Conservation (phyloP, 2,113 vertebrate genomes). For the Chaetorhynchus papuensis region DNA sequence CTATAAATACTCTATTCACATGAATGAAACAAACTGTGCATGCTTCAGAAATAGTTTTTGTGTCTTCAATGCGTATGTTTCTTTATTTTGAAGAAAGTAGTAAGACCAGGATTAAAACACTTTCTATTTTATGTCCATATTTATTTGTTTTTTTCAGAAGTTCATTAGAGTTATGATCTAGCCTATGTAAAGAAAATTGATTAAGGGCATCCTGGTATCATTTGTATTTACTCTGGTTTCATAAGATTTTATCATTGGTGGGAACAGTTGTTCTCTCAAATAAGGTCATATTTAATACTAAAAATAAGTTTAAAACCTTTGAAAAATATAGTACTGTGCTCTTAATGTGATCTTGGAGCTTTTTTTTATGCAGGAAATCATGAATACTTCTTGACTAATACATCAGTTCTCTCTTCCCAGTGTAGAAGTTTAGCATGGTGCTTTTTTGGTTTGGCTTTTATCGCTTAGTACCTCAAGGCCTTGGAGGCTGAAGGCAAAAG, state of each 20-base stretch:
- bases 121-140: neutral
- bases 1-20: constrained; percentile 62
- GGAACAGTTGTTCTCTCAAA: neutral
- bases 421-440: neutral
- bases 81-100: constrained; percentile 59
- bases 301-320: neutral
- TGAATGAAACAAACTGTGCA: constrained; percentile 60
- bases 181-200: neutral
- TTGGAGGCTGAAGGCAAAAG: neutral
- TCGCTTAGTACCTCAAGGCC: neutral
- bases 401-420: neutral
- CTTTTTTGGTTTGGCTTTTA: neutral
- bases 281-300: neutral
- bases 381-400: neutral
- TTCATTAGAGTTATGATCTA: neutral
- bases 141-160: constrained; percentile 1
- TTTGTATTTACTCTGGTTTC: neutral
- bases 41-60: constrained; percentile 58
- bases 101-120: constrained; percentile 17
- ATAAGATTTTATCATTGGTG: neutral
- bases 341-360: neutral
- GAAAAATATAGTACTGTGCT: neutral
- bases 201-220: neutral
- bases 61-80: constrained; percentile 8
- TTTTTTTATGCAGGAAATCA: neutral